These are phyloP conservation scores for Phyllotreta cruciferae DNA, from an alignment of 2,888 invertebrate genomes.

Conservation along the genomic window DNA sequence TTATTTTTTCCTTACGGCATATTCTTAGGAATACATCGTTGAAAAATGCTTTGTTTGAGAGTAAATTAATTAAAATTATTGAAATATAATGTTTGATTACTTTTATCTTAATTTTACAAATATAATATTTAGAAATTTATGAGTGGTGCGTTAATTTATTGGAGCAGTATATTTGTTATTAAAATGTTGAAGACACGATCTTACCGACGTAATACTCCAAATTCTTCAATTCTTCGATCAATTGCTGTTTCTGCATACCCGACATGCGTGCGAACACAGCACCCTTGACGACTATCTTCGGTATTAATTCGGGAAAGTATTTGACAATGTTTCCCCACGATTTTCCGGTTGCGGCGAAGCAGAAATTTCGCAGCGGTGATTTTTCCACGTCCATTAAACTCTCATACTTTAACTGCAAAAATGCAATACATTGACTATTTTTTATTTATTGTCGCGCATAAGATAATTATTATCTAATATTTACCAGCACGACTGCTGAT, in stretches of 20 bases:
- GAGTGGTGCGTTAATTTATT: no score
- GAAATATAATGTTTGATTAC: no score
- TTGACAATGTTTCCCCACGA: slow-evolving; percentile 76
- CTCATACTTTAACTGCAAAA: slow-evolving; percentile 27
- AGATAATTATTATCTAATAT: slow-evolving; percentile 5
- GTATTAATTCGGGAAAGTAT: slow-evolving; percentile 72
- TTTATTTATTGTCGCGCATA: not conserved
- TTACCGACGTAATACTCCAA: slow-evolving; percentile 87
- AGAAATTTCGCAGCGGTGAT: slow-evolving; percentile 37
- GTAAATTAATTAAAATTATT: no score
- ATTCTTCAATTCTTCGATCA: slow-evolving; percentile 85
- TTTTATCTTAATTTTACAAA: no score
- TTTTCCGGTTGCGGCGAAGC: slow-evolving; percentile 63
- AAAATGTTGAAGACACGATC: no score
- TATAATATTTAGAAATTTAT: no score
- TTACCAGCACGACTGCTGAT: slow-evolving; percentile 28
- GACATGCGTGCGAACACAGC: slow-evolving; percentile 94
- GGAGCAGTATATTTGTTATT: no score
- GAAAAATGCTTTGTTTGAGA: no score
- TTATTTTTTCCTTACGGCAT: no score
- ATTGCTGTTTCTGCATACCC: slow-evolving; percentile 92
- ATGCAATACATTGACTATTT: slow-evolving; percentile 8
- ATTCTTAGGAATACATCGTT: no score
- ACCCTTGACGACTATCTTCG: slow-evolving; percentile 75
- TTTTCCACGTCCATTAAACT: slow-evolving; percentile 37